These are phyloP conservation scores for Atherinomorus stipes DNA, from an alignment of 2,113 vertebrate genomes.

Conservation along the genomic window DNA sequence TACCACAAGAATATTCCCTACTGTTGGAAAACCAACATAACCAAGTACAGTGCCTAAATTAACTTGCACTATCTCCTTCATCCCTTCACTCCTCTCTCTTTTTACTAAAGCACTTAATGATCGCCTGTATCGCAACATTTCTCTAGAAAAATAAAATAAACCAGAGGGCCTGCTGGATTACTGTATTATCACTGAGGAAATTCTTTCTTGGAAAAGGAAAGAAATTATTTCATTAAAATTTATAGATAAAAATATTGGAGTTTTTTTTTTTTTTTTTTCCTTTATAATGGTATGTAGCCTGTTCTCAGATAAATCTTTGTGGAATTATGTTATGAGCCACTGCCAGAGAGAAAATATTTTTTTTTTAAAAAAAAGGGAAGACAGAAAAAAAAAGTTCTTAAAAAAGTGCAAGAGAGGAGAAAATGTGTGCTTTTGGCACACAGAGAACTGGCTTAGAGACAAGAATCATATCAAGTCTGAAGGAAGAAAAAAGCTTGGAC, in stretches of 20 bases:
- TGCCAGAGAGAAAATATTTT: slow-evolving; percentile 66
- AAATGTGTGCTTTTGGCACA: slow-evolving; percentile 47
- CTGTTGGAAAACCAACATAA: slow-evolving; percentile 28
- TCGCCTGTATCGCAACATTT: slow-evolving; percentile 67
- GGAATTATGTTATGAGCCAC: slow-evolving; percentile 58
- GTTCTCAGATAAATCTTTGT: slow-evolving; percentile 60
- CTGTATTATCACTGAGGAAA: slow-evolving; percentile 69
- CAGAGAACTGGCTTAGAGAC: slow-evolving; percentile 52
- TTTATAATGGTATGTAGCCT: slow-evolving; percentile 53
- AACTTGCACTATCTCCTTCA: slow-evolving; percentile 28
- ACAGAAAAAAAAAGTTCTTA: slow-evolving; percentile 63
- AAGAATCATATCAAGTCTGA: slow-evolving; percentile 30
- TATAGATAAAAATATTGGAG: slow-evolving; percentile 61
- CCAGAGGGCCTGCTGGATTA: slow-evolving; percentile 44
- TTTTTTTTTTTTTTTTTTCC: not conserved
- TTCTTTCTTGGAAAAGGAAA: slow-evolving; percentile 62
- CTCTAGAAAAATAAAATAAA: slow-evolving; percentile 75
- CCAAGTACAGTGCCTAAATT: slow-evolving; percentile 37
- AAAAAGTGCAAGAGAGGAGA: slow-evolving; percentile 51
- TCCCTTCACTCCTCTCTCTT: slow-evolving; percentile 19
- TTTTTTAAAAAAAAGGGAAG: slow-evolving; percentile 65
- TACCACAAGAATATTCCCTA: slow-evolving; percentile 16
- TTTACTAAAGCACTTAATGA: slow-evolving; percentile 56
- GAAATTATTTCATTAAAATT: slow-evolving; percentile 65
- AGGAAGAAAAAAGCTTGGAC: slow-evolving; percentile 8